Evolutionary conservation across 2,888 invertebrate genomes (phyloP), one percentile per base, ranked within the genome.

Genomic region (Dryobotodes eremita): DNA sequence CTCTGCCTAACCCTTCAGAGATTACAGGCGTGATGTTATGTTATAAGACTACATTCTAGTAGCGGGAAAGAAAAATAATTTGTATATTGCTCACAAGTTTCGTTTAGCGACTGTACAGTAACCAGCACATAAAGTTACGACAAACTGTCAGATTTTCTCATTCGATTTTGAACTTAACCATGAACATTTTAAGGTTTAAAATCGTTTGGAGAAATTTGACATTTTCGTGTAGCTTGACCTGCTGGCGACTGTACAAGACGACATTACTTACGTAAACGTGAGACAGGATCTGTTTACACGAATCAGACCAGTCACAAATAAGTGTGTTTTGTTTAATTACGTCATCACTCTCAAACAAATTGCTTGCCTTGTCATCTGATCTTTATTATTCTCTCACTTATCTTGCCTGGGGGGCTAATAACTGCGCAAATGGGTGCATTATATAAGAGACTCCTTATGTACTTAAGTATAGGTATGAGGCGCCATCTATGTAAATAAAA

Each of bases 321-420:
- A 80, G 59, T 57, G 46, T 85, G 26, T 66, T 74, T 66, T 66
- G 70, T 74, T 71, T 74, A 71, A 75, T 81, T 55, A 59, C 53
- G 85, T 48, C 84, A 81, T 26, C 65, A 50, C 55, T 84, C 57
- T 70, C 65, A 20, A 20, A 15, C 42, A 50, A 59, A 65, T 84
- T 79, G 84, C 71, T 70, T 59, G 57, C 0, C 31, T 65, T 79
- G 80, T 59, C 59, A 81, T 70, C 36, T 66, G 64, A 81, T 84
- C 64, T 79, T 59, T 59, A 79, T 79, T 65, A 70, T 69, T 48
- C 20, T 23, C 59, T 36, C 17, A 20, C 17, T n/a, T 23, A 3
- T 83, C 46, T 15, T 31, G 46, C 46, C 46, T 26, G 46, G 36
- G 36, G 64, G 55, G 46, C 77, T 36, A 26, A 48, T 66, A 59